A percentile compares a stretch with the other conserved stretches of the same genome.
phyloP scores from a whole-genome alignment of 2,797 vertebrate genomes.

The Mormyrops attenuatus region DNA sequence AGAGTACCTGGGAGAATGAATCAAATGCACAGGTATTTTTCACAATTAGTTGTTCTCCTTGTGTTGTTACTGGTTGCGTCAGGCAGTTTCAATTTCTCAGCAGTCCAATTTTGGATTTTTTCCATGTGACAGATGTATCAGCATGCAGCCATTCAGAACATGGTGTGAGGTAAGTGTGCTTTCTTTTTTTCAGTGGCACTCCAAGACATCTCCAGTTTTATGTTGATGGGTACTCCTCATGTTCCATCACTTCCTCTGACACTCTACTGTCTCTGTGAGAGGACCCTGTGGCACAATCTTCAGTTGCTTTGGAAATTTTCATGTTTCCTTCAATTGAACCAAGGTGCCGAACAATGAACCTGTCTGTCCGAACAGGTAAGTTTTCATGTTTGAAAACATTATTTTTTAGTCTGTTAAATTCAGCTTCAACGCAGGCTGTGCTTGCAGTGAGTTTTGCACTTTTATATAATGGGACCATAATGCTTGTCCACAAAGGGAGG shows the following conservation, averaged over 20 bases:
- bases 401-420: neutral
- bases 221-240: neutral
- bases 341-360: neutral
- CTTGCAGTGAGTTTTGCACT: neutral
- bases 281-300: neutral
- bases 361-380: neutral
- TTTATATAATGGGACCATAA: neutral
- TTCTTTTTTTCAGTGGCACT: neutral
- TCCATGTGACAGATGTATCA: neutral
- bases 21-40: neutral
- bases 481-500: neutral
- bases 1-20: neutral
- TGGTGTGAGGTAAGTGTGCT: neutral
- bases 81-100: neutral
- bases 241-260: neutral
- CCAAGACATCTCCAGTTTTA: neutral
- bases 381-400: slow-evolving; percentile 8
- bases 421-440: neutral
- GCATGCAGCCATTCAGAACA: neutral
- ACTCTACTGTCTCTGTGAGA: neutral
- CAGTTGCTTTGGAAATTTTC: neutral
- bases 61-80: neutral
- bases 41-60: neutral
- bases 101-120: neutral
- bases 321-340: neutral